Percentiles rank a stretch among this genome's conserved stretches.
These are phyloP conservation scores for Siniperca chuatsi DNA, from an alignment of 2,113 vertebrate species.

Conservation along the genomic window DNA sequence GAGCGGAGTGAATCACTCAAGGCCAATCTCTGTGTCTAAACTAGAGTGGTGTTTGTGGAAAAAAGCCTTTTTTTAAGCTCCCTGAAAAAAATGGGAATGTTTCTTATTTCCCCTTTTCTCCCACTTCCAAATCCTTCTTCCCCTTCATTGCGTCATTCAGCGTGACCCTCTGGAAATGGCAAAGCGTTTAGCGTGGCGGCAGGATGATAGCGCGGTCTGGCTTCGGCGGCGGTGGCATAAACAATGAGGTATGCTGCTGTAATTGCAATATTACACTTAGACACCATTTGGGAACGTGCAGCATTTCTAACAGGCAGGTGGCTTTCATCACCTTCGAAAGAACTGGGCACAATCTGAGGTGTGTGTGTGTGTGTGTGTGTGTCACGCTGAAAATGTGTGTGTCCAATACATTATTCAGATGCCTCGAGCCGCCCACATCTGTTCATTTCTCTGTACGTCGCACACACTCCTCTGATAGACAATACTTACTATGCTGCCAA, in stretches of 20 bases:
- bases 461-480: constrained; percentile 42
- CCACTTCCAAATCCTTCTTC: constrained; percentile 17
- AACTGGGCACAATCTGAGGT: background rate
- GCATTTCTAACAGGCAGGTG: constrained; percentile 9
- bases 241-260: background rate
- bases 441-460: constrained; percentile 44
- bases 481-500: constrained; percentile 52
- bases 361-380: constrained; percentile 7
- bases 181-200: background rate
- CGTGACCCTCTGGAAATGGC: constrained; percentile 19
- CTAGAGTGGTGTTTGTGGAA: constrained; percentile 57
- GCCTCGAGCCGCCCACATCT: constrained; percentile 57
- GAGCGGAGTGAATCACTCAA: constrained; percentile 57
- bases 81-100: constrained; percentile 2
- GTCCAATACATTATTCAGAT: constrained; percentile 65
- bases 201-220: background rate
- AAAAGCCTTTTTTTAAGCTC: constrained; percentile 32
- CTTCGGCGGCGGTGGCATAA: background rate
- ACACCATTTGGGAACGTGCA: background rate
- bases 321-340: constrained; percentile 43
- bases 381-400: constrained; percentile 18
- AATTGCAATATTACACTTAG: constrained; percentile 21
- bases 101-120: constrained; percentile 33
- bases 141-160: background rate
- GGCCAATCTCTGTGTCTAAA: constrained; percentile 59